phyloP scores from a whole-genome alignment of 2,113 vertebrate species.

The Myotis yumanensis region DNA sequence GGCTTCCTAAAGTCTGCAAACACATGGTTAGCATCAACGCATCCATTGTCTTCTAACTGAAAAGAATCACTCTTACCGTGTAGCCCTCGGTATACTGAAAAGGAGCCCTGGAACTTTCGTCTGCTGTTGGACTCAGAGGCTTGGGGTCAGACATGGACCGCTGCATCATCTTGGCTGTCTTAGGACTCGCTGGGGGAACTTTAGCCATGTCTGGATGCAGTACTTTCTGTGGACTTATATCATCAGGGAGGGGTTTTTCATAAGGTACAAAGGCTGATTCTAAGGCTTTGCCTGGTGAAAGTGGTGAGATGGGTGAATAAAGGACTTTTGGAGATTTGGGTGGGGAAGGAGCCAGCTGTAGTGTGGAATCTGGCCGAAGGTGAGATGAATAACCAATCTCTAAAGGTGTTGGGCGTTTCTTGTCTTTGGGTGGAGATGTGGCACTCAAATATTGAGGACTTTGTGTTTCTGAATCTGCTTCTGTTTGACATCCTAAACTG shows the following conservation, averaged over 20 bases:
- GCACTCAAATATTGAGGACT: slow-evolving; percentile 85
- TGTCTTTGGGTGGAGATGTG: slow-evolving; percentile 91
- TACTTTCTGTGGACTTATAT: slow-evolving; percentile 93
- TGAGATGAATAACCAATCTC: slow-evolving; percentile 94
- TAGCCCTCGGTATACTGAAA: slow-evolving; percentile 95
- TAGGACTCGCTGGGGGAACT: slow-evolving; percentile 91
- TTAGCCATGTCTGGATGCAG: slow-evolving; percentile 91
- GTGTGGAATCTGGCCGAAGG: slow-evolving; percentile 89
- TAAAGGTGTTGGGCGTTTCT: slow-evolving; percentile 91
- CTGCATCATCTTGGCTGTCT: slow-evolving; percentile 93
- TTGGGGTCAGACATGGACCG: slow-evolving; percentile 97
- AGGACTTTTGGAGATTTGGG: slow-evolving; percentile 95
- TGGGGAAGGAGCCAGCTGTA: slow-evolving; percentile 91
- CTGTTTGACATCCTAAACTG: slow-evolving; percentile 96
- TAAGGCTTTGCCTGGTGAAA: slow-evolving; percentile 95
- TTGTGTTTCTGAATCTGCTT: slow-evolving; percentile 90
- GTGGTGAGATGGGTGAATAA: slow-evolving; percentile 93
- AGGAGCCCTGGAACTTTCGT: slow-evolving; percentile 91
- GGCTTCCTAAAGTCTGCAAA: slow-evolving; percentile 41
- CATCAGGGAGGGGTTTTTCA: slow-evolving; percentile 91
- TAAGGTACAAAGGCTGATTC: slow-evolving; percentile 96
- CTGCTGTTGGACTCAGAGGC: slow-evolving; percentile 94
- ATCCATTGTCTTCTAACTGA: slow-evolving; percentile 64
- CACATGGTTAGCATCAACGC: slow-evolving; percentile 45
- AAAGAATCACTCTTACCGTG: slow-evolving; percentile 90